Evolutionary conservation across 2,113 vertebrate species (phyloP), one percentile per base, ranked within the genome.

Genomic region (Nothocercus julius): DNA sequence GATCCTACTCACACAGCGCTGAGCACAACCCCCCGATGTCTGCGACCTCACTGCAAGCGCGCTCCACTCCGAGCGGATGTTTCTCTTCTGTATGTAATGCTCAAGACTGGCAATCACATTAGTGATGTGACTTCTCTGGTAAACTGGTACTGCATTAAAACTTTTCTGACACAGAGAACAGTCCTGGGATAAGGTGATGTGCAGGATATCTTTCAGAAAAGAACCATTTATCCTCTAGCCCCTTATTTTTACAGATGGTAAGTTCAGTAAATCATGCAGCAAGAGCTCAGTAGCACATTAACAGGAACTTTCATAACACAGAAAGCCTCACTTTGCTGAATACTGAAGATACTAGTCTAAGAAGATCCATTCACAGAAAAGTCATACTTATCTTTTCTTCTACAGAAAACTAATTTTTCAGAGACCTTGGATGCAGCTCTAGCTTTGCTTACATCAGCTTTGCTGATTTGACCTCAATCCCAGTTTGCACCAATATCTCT

Each of bases 61-160:
- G 69, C 27, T 86, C 69, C 94, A 73, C 94, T 95, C 84, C n/a
- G 34, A 76, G 59, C 1, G 80, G 90, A 90, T 94, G 84, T 90
- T 95, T 95, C 92, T 80, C 28, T 93, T 90, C 85, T 82, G 30
- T 91, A 67, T 80, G 88, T 93, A 92, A 96, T 44, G 62, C 90
- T 88, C 76, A 91, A 69, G 89, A 95, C 96, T 93, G 84, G 76
- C 84, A 92, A 89, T 95, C 95, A 78, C 62, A 92, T 86, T 82
- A 95, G 73, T 82, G 92, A 89, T 82, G 96, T 94, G 82, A 89
- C 86, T 93, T 95, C 87, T 83, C 79, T 22, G 89, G 70, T 74
- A 69, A 63, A 91, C 64, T 80, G 40, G 56, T 85, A 86, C 62
- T 93, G 70, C 92, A 91, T 51, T 77, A 78, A 85, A 90, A 90